Base-by-base conservation (phyloP, 2,797 vertebrate genomes). In the Hipposideros larvatus region DNA sequence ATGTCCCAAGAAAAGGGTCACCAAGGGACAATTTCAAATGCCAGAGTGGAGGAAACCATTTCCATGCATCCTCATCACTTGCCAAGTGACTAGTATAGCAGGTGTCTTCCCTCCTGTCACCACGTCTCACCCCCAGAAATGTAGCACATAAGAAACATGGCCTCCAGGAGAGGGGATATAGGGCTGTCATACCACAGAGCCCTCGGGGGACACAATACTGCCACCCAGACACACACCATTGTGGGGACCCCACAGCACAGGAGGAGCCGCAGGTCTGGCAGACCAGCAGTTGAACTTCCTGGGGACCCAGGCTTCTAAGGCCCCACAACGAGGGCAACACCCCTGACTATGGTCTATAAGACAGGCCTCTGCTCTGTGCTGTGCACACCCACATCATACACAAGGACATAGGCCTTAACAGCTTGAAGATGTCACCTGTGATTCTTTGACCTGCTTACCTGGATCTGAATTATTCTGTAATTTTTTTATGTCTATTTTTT, bases 401-500 rank as follows among this genome's bases (percentile, higher is more conserved):
- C 9, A 74, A 24, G 4, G 9, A 61, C n/a, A 31, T 0, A 53
- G 46, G 65, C 74, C 48, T 86, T 70, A 95, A 57, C 21, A 93
- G n/a, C 71, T 79, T 71, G 8, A 87, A 87, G 61, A 71, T 80
- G 92, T 92, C 16, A 70, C 41, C 70, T 82, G 1, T 43, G 66
- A 83, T 88, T 92, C 48, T 75, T 77, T 63, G 28, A 51, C 21
- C 8, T 63, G 61, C 95, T 97, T 90, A 92, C 93, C 92, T 90
- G 84, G 26, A 87, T 61, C 24, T 92, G 70, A 96, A 95, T 94
- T 97, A 94, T 96, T 91, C 89, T 55, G 53, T 55, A 55, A 55
- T 4, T 19, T 55, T 55, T 55, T 55, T 21, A 7, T 53, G 53
- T 21, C 53, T 55, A 55, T 55, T 55, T 55, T 55, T 14, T 51